phyloP scores from a whole-genome alignment of 2,113 vertebrate species.

The Trachemys scripta region DNA sequence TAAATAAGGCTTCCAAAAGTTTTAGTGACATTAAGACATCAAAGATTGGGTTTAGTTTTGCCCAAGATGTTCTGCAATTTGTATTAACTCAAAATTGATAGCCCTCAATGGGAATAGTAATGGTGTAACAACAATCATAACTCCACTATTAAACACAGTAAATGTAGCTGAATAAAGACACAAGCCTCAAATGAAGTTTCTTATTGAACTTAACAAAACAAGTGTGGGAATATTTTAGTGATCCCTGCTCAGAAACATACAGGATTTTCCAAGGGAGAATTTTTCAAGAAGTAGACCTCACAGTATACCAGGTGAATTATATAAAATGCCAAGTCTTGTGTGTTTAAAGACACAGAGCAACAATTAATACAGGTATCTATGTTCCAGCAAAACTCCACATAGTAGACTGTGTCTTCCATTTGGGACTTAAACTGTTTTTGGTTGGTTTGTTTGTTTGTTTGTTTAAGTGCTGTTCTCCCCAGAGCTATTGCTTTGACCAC shows the following conservation, averaged over 20 bases:
- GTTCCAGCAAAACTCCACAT: not conserved
- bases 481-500: not conserved
- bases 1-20: not conserved
- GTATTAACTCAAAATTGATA: not conserved
- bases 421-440: not conserved
- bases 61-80: not conserved
- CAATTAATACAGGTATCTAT: not conserved
- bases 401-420: too few species aligned
- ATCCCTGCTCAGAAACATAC: not conserved
- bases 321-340: not conserved
- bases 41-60: not conserved
- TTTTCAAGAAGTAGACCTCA: not conserved
- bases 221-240: fast-evolving
- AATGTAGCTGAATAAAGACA: not conserved
- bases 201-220: not conserved
- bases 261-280: not conserved
- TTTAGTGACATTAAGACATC: not conserved
- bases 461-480: not conserved
- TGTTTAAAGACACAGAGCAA: not conserved
- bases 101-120: not conserved
- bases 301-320: not conserved
- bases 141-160: not conserved
- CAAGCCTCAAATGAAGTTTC: not conserved
- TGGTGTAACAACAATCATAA: not conserved
- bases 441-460: not conserved